Percentiles rank a stretch among this genome's conserved stretches.
Evolutionary conservation across 2,888 invertebrate genomes (phyloP).

Genomic region (Drosophila nr. perissopoda): DNA sequence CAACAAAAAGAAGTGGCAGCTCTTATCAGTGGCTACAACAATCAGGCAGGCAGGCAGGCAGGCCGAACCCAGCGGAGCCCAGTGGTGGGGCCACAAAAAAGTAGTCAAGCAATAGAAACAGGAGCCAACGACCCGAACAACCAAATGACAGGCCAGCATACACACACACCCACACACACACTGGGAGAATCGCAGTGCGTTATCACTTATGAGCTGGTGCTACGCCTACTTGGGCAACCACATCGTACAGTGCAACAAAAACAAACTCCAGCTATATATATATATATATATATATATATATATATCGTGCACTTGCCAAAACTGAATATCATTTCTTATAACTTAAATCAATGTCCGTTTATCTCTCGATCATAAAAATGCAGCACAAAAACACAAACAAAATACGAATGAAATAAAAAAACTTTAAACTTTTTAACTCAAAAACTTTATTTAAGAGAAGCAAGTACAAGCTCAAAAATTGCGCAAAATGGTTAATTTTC

Average conservation of each 20-base stretch:
- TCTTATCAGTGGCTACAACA: slow-evolving; percentile 71
- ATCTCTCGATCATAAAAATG: not conserved
- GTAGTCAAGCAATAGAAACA: slow-evolving; percentile 39
- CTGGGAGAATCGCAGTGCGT: slow-evolving; percentile 25
- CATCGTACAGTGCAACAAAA: slow-evolving; percentile 39
- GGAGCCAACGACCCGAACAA: slow-evolving; percentile 70
- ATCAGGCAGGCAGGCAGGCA: slow-evolving; percentile 53
- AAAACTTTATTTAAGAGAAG: not conserved
- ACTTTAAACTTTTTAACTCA: not conserved
- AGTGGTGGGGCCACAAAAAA: slow-evolving; percentile 40
- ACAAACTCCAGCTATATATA: not conserved
- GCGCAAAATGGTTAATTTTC: not conserved
- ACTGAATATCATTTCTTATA: not conserved
- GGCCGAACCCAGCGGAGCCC: slow-evolving; percentile 21
- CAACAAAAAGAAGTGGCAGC: slow-evolving; percentile 20
- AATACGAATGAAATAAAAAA: too few species aligned
- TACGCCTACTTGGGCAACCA: slow-evolving; percentile 39
- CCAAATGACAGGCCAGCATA: slow-evolving; percentile 65
- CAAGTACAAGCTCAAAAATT: not conserved
- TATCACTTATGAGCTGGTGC: slow-evolving; percentile 64
- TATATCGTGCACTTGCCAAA: not conserved
- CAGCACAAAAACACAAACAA: not conserved
- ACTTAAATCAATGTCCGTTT: not conserved
- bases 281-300: not conserved
- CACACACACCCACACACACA: not conserved